Evolutionary conservation across 2,888 invertebrate genomes (phyloP).

Genomic region (Hirtodrosophila histrioides): DNA sequence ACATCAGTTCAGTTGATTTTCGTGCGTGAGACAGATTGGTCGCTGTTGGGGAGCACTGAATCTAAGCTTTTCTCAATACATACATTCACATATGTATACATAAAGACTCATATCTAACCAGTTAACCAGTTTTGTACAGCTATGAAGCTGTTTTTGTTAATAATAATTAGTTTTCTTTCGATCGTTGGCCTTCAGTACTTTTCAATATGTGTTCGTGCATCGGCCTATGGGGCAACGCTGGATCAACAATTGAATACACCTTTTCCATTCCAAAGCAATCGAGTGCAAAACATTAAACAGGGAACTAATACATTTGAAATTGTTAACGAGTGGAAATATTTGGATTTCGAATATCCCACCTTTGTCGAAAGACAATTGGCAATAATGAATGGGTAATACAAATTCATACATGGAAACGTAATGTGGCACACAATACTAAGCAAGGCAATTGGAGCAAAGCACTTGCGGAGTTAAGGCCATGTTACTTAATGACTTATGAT

Average conservation of each 20-base stretch:
- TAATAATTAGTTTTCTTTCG: conserved; percentile 33
- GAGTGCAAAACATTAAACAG: background rate
- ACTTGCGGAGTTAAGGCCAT: too few relatives aligned
- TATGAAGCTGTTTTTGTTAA: conserved; percentile 34
- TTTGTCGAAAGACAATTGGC: conserved; percentile 86
- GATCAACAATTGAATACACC: conserved; percentile 12
- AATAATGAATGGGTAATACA: conserved; percentile 85
- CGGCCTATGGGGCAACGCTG: conserved; percentile 13
- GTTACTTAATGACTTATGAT: too few relatives aligned
- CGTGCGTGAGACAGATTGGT: conserved; percentile 49
- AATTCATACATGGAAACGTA: too few relatives aligned
- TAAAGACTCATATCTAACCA: conserved; percentile 12
- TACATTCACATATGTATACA: conserved; percentile 13
- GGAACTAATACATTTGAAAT: conserved; percentile 80
- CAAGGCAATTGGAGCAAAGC: too few relatives aligned
- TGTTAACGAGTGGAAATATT: conserved; percentile 89
- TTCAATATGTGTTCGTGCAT: conserved; percentile 20
- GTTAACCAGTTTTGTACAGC: conserved; percentile 47
- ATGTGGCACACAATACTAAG: too few relatives aligned
- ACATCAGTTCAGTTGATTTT: conserved; percentile 46
- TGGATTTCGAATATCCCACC: conserved; percentile 90
- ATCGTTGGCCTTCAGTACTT: conserved; percentile 47
- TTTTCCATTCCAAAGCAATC: conserved; percentile 9
- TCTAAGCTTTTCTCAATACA: conserved; percentile 10
- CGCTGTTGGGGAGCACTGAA: conserved; percentile 14